Evolutionary conservation across 2,888 invertebrate species (phyloP), one percentile per base, ranked within the genome.

Genomic region (Andrena dorsata): DNA sequence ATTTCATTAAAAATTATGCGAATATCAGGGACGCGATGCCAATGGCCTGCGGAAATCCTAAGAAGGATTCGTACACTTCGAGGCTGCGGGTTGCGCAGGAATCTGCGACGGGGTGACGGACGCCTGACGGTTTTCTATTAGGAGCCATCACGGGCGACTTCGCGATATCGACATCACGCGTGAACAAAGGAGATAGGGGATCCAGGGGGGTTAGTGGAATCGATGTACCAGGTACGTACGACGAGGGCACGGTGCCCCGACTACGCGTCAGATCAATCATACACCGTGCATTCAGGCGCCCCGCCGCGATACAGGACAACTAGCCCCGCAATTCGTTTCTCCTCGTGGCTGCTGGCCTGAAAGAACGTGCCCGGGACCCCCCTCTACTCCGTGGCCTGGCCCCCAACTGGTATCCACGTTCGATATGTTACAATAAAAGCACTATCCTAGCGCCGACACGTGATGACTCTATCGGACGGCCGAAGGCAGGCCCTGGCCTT

Each of bases 251-350:
- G 75, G 79, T 83, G 80, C 78, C 83, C 73, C 65, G 76, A 53
- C 88, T 88, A 89, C 90, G 91, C 91, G 93, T 93, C 93, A 93
- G 92, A 93, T 93, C 93, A 92, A 93, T 93, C 93, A 93, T 92
- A 83, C 89, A 76, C 75, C 82, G 82, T 80, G 84, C 86, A 72
- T 86, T 84, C 89, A 83, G 90, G 87, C 90, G 78, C 82, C 92
- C 93, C 83, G 93, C 92, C 90, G 93, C 63, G 93, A 90, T 91
- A 90, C 92, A 90, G 90, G 90, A 91, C 91, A 91, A 90, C 89
- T 88, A 89, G 83, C 86, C 83, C 88, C 89, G 90, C 90, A 89
- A 88, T 89, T 88, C 84, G 84, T 86, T 88, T 80, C 85, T 82
- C 68, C 78, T 80, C 71, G 66, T 78, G 72, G 80, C 79, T 79